These are phyloP conservation scores for Xiphorhynchus erythropygius DNA, from an alignment of 2,797 vertebrate genomes.

Conservation along the genomic window DNA sequence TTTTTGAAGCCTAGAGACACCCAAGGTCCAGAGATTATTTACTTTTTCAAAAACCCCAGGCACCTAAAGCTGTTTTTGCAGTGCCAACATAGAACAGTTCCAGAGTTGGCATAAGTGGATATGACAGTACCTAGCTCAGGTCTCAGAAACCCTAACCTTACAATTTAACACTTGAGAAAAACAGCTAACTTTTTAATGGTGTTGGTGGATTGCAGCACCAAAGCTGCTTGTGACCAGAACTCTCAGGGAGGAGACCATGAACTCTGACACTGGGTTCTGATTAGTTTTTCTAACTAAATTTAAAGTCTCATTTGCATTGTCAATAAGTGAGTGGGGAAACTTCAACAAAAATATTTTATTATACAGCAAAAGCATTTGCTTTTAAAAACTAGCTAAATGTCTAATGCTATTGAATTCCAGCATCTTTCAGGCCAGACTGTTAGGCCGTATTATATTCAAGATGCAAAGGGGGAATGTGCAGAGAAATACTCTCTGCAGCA, in stretches of 20 bases:
- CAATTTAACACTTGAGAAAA: not conserved
- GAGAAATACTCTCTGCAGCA: conserved; percentile 16
- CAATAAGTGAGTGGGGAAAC: not conserved
- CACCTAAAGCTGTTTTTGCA: not conserved
- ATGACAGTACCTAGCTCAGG: not conserved
- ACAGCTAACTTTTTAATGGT: not conserved
- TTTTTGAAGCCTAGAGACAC: not conserved
- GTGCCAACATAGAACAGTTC: fast-evolving
- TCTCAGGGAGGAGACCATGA: not conserved
- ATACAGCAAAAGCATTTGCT: not conserved
- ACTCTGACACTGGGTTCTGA: not conserved
- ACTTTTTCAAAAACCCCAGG: not conserved
- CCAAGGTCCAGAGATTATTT: not conserved
- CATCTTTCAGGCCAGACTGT: not conserved
- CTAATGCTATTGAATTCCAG: not conserved
- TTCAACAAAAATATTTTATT: not conserved
- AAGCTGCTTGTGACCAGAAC: not conserved
- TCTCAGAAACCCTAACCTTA: not conserved
- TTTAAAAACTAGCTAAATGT: not conserved
- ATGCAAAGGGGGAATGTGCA: not conserved
- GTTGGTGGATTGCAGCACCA: not conserved
- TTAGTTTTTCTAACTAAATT: not conserved
- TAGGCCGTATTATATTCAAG: not conserved
- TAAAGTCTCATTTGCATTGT: not conserved
- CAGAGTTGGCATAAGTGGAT: not conserved